phyloP scores from a whole-genome alignment of 2,888 invertebrate genomes.

The Odiellus spinosus region DNA sequence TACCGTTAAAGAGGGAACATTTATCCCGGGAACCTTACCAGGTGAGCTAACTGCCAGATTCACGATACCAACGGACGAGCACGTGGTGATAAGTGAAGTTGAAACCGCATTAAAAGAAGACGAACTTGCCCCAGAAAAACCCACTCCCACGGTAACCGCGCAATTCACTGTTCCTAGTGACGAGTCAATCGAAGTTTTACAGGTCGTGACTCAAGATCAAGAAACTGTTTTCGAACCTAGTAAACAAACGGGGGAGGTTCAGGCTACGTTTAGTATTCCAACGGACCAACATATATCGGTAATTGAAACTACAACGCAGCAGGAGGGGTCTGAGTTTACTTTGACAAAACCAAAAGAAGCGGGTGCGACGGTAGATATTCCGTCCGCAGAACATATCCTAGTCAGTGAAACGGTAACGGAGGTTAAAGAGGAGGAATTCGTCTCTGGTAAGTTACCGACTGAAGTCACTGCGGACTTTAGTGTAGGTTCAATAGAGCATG shows the following conservation, averaged over 20 bases:
- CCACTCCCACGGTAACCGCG: constrained; percentile 7
- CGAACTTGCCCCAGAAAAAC: constrained; percentile 6
- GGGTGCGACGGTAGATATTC: constrained; percentile 1
- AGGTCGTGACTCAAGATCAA: constrained; percentile 13
- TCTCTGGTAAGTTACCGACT: constrained; percentile 7
- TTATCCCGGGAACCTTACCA: constrained; percentile 8
- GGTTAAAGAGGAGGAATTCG: constrained; percentile 5
- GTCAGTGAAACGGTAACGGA: constrained; percentile 13
- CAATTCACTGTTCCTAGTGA: constrained; percentile 13
- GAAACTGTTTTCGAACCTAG: constrained; percentile 9
- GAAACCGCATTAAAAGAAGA: constrained; percentile 16
- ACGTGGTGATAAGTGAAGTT: constrained; percentile 16
- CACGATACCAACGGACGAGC: constrained; percentile 16
- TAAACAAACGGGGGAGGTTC: background rate
- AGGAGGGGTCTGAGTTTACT: background rate
- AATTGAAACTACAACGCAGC: constrained; percentile 1
- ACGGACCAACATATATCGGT: constrained; percentile 6
- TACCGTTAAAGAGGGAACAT: constrained; percentile 12
- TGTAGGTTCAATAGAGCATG: constrained; percentile 17
- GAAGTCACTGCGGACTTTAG: constrained; percentile 11
- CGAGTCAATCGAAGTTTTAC: constrained; percentile 18
- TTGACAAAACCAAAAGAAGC: background rate
- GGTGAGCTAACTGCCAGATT: constrained; percentile 9
- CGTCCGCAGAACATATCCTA: constrained; percentile 16
- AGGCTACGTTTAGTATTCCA: background rate